These are phyloP conservation scores for Takifugu rubripes DNA, from an alignment of 2,797 vertebrate species.

Conservation along the genomic window DNA sequence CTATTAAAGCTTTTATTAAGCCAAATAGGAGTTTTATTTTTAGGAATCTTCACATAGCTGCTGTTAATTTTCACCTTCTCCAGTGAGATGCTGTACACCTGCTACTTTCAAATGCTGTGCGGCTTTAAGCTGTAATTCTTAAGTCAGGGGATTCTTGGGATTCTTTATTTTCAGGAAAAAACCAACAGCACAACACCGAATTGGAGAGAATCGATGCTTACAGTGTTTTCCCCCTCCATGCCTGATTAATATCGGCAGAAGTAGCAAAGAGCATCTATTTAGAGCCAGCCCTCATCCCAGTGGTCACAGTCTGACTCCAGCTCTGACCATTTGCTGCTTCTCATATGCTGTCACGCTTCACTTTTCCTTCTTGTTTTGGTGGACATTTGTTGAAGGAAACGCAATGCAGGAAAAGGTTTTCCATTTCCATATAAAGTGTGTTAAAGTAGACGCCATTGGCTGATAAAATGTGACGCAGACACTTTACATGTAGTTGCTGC, in stretches of 20 bases:
- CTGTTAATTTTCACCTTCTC: slow-evolving; percentile 44
- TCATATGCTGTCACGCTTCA: no score
- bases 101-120: neutral
- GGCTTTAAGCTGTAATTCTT: neutral
- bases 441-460: no score
- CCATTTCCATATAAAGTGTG: no score
- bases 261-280: neutral
- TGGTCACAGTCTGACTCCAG: neutral
- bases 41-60: slow-evolving; percentile 37
- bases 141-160: no score
- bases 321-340: neutral
- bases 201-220: neutral
- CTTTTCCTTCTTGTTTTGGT: no score
- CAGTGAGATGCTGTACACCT: slow-evolving; percentile 18
- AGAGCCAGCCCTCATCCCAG: neutral
- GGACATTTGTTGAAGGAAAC: no score
- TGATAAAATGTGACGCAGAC: no score
- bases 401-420: no score
- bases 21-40: slow-evolving; percentile 34
- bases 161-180: no score
- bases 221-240: neutral
- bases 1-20: slow-evolving; percentile 6
- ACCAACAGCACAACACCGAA: neutral
- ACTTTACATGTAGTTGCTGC: no score
- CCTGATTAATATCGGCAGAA: neutral